Percentiles rank a stretch among this genome's conserved stretches.
phyloP scores from a whole-genome alignment of 1,140 invertebrate genomes.

The Drosophila chauvacae region DNA sequence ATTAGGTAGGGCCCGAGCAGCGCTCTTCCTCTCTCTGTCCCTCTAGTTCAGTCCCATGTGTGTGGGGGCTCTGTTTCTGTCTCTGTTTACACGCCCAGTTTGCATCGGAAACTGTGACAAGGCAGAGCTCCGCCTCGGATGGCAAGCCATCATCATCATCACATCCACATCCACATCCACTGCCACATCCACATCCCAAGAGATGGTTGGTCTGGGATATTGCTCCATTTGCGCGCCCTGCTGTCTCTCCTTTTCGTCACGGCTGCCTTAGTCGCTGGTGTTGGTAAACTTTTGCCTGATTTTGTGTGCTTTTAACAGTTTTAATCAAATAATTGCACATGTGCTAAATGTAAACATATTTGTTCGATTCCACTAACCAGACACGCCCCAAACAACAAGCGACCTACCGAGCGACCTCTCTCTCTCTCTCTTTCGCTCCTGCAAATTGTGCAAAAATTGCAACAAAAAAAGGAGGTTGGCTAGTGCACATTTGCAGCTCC shows the following conservation, averaged over 20 bases:
- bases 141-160: conserved; percentile 16
- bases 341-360: conserved; percentile 85
- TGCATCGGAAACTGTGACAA: conserved; percentile 74
- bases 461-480: conserved; percentile 24
- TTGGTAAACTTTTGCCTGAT: conserved; percentile 84
- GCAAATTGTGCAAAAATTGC: conserved; percentile 77
- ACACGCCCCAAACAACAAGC: conserved; percentile 68
- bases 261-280: conserved; percentile 46
- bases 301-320: conserved; percentile 84
- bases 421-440: conserved; percentile 16
- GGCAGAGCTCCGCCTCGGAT: conserved; percentile 37
- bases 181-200: conserved; percentile 16
- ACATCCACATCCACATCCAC: conserved; percentile 1
- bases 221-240: conserved; percentile 73
- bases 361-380: conserved; percentile 84
- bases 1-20: conserved; percentile 65
- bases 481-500: conserved; percentile 60
- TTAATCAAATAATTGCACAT: conserved; percentile 85
- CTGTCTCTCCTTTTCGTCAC: conserved; percentile 20
- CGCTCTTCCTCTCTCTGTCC: conserved; percentile 9
- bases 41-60: conserved; percentile 7
- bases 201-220: conserved; percentile 31
- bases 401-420: conserved; percentile 5
- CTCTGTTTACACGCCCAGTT: conserved; percentile 77
- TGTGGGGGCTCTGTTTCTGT: conserved; percentile 12